Evolutionary conservation across 2,797 vertebrate species (phyloP).

Genomic region (Sebastes matsubarae): DNA sequence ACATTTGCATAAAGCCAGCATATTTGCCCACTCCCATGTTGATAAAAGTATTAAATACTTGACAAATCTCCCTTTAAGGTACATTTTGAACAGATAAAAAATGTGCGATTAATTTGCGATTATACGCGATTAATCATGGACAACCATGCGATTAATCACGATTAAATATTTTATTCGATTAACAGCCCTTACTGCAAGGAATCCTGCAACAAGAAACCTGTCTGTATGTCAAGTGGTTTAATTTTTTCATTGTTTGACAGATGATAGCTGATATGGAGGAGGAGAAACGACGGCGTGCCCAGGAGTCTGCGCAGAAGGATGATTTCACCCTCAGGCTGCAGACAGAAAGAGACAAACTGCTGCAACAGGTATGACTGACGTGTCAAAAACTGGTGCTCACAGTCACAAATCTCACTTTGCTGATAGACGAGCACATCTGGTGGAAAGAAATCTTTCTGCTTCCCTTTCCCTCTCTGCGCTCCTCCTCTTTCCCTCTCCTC

Average conservation of each 20-base stretch:
- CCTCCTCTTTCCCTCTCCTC: neutral
- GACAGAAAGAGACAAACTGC: constrained; percentile 91
- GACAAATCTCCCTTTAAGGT: no score
- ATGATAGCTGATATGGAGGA: constrained; percentile 96
- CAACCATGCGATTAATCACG: no score
- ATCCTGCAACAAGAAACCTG: neutral
- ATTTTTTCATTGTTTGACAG: constrained; percentile 72
- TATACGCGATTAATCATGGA: no score
- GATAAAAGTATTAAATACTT: no score
- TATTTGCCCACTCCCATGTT: no score
- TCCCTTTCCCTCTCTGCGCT: neutral
- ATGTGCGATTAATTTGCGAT: no score
- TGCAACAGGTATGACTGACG: constrained; percentile 87
- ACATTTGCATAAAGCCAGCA: no score
- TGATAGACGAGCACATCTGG: constrained; percentile 40
- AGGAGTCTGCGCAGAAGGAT: constrained; percentile 90
- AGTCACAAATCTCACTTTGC: neutral
- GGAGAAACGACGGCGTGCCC: constrained; percentile 88
- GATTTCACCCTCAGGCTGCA: constrained; percentile 95
- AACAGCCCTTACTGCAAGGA: neutral
- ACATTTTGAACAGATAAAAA: no score
- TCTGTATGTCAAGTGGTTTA: neutral
- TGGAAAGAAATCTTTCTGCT: neutral
- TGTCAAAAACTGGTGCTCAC: neutral
- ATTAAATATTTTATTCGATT: no score